Conservation (phyloP, 2,113 vertebrate species). For the Stigmatopora nigra region DNA sequence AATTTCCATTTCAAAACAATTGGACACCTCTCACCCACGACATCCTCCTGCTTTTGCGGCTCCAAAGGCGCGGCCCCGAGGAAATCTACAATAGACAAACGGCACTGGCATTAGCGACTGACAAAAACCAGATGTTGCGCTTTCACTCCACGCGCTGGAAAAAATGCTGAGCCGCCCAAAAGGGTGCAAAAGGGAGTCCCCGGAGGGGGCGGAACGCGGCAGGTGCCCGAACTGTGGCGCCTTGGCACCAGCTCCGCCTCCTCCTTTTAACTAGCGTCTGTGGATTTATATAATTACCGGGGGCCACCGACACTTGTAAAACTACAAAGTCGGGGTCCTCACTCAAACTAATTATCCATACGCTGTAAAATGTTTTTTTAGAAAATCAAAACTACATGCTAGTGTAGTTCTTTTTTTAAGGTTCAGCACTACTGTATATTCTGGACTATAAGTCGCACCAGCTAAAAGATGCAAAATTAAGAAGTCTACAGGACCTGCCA, state of each 20-base stretch:
- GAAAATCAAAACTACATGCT: neutral
- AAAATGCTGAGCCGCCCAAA: conserved; percentile 52
- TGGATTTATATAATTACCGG: conserved; percentile 34
- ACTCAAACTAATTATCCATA: conserved; percentile 50
- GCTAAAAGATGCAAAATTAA: too few species aligned
- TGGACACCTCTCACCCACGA: conserved; percentile 41
- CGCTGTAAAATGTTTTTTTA: conserved; percentile 14
- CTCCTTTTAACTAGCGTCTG: conserved; percentile 49
- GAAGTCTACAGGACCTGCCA: too few species aligned
- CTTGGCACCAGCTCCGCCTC: conserved; percentile 21
- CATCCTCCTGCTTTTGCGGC: conserved; percentile 56
- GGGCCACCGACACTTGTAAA: conserved; percentile 64
- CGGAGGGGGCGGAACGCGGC: conserved; percentile 39
- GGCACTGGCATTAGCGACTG: conserved; percentile 39
- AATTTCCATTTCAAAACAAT: neutral
- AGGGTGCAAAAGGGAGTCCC: conserved; percentile 1
- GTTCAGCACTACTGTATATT: too few species aligned
- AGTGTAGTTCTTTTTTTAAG: conserved; percentile 1
- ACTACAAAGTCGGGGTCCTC: conserved; percentile 68
- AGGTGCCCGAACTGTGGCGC: conserved; percentile 47
- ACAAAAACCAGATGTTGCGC: conserved; percentile 58
- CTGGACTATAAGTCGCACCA: too few species aligned
- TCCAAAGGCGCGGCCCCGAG: conserved; percentile 67
- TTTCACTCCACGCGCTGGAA: conserved; percentile 16
- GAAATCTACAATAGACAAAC: conserved; percentile 64